Conservation (phyloP, 2,888 invertebrate species). For the Nymphalis c-album region DNA sequence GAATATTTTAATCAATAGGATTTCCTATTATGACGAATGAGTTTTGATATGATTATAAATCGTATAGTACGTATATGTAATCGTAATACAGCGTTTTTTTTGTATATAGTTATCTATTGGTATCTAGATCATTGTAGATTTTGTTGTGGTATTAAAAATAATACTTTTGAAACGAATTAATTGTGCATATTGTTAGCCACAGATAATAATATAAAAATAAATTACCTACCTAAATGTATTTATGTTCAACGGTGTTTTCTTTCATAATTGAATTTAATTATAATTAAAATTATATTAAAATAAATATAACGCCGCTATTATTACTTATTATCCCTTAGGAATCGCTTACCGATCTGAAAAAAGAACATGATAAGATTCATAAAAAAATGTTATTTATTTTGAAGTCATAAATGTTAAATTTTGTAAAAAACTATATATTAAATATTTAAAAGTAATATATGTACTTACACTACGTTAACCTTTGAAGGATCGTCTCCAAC, state of each 20-base stretch:
- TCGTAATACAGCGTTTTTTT: too few species aligned
- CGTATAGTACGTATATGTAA: too few species aligned
- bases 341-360: conserved; percentile 32
- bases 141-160: background rate
- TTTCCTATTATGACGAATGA: too few species aligned
- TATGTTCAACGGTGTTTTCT: background rate
- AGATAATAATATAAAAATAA: conserved; percentile 3
- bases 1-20: too few species aligned
- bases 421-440: background rate
- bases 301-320: background rate
- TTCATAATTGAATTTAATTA: too few species aligned
- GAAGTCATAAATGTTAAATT: too few species aligned
- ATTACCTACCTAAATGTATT: background rate
- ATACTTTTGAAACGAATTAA: background rate
- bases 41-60: too few species aligned
- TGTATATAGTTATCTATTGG: too few species aligned
- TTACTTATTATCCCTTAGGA: conserved; percentile 5
- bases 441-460: background rate
- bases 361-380: conserved; percentile 1
- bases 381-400: too few species aligned
- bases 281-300: too few species aligned
- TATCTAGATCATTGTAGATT: too few species aligned
- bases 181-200: conserved; percentile 12
- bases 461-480: conserved; percentile 27
- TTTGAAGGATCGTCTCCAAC: conserved; percentile 42